Evolutionary conservation across 2,797 vertebrate species (phyloP).

Genomic region (Micrastur ruficollis): DNA sequence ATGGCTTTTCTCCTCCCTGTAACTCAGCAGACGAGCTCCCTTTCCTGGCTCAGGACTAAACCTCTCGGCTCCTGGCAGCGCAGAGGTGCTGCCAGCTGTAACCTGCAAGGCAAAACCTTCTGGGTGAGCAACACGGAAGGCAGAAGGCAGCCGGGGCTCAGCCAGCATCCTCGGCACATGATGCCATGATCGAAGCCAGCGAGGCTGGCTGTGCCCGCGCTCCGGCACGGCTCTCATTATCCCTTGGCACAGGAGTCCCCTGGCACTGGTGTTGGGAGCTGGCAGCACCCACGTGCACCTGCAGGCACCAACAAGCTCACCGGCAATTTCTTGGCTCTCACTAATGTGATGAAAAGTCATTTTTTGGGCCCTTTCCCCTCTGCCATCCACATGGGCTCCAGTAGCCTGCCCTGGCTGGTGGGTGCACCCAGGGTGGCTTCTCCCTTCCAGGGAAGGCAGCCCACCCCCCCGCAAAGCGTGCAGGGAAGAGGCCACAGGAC

Average conservation of each 20-base stretch:
- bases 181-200: fast-evolving
- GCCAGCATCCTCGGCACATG: fast-evolving
- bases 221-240: neutral
- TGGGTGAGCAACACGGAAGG: neutral
- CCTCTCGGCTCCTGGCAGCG: neutral
- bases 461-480: neutral
- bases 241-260: neutral
- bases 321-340: neutral
- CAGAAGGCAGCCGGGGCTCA: neutral
- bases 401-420: neutral
- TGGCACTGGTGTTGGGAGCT: neutral
- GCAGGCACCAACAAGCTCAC: neutral
- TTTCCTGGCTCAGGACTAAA: neutral
- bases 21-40: neutral
- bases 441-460: neutral
- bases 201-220: fast-evolving
- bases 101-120: neutral
- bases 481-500: neutral
- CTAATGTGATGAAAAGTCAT: neutral
- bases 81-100: neutral
- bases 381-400: neutral
- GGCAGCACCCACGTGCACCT: neutral
- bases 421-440: too few species aligned
- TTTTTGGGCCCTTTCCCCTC: neutral
- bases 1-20: neutral